Evolutionary conservation across 1,140 invertebrate genomes (phyloP).

Genomic region (Drosophila willistoni): DNA sequence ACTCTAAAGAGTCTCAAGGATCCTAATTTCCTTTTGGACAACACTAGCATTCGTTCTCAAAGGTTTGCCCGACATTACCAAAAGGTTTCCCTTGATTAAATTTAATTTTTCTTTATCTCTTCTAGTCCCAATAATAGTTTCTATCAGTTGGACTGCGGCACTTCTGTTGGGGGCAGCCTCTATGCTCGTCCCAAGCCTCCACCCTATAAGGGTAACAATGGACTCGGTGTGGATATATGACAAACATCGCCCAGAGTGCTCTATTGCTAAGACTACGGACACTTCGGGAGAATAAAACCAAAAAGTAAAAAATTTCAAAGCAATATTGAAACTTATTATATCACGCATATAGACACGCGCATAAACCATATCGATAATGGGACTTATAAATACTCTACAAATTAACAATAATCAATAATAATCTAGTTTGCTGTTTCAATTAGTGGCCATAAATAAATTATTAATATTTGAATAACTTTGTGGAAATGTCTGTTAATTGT

Average conservation of each 20-base stretch:
- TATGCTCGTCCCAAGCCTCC: constrained; percentile 80
- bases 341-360: neutral
- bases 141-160: constrained; percentile 69
- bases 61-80: constrained; percentile 43
- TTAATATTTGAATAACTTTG: neutral
- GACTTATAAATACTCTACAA: neutral
- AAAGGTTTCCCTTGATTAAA: neutral
- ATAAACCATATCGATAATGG: neutral
- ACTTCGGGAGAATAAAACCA: neutral
- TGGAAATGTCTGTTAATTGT: too few relatives aligned
- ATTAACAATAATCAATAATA: neutral
- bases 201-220: constrained; percentile 75
- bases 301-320: constrained; percentile 25
- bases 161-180: constrained; percentile 53
- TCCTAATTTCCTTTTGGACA: constrained; percentile 75
- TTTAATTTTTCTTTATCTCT: neutral
- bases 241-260: constrained; percentile 79
- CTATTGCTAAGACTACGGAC: constrained; percentile 59
- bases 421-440: constrained; percentile 16
- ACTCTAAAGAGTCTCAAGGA: constrained; percentile 81
- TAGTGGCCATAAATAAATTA: constrained; percentile 22
- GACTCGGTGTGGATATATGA: constrained; percentile 79
- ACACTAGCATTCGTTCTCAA: constrained; percentile 72
- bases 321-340: constrained; percentile 54
- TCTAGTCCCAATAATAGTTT: constrained; percentile 75